phyloP scores from a whole-genome alignment of 2,113 vertebrate species.

The Cochlearius cochlearius region DNA sequence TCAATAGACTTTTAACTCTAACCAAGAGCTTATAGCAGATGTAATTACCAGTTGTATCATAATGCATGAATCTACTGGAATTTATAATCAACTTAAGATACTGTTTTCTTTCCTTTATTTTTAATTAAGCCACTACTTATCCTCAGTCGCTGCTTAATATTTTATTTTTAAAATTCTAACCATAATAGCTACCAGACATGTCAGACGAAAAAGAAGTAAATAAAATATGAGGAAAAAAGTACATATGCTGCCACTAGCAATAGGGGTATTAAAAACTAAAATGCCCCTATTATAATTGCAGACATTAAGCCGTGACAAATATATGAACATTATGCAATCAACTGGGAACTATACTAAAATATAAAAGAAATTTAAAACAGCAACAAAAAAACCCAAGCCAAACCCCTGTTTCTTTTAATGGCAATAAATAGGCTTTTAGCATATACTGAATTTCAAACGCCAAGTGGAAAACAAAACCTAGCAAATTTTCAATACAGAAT shows the following conservation, averaged over 20 bases:
- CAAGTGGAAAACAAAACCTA: background rate
- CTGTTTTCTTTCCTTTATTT: background rate
- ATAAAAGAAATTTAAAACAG: background rate
- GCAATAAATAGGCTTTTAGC: background rate
- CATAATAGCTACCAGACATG: background rate
- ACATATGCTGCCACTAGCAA: background rate
- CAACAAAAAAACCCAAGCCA: background rate
- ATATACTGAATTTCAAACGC: background rate
- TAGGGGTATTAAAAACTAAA: background rate
- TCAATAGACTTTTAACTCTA: background rate
- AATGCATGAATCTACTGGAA: conserved; percentile 2
- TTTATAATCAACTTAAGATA: background rate
- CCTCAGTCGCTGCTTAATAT: background rate
- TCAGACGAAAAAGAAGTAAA: background rate
- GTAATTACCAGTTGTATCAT: background rate
- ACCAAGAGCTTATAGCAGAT: background rate
- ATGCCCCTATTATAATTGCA: background rate
- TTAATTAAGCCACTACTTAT: background rate
- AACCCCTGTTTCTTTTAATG: background rate
- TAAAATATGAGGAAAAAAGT: background rate
- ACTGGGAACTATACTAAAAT: background rate
- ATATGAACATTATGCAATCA: background rate
- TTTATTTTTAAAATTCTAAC: background rate
- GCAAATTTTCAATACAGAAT: background rate
- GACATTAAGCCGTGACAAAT: background rate